Percentiles rank a stretch among this genome's conserved stretches.
phyloP scores from a whole-genome alignment of 1,140 invertebrate genomes.

The Monomorium pharaonis region DNA sequence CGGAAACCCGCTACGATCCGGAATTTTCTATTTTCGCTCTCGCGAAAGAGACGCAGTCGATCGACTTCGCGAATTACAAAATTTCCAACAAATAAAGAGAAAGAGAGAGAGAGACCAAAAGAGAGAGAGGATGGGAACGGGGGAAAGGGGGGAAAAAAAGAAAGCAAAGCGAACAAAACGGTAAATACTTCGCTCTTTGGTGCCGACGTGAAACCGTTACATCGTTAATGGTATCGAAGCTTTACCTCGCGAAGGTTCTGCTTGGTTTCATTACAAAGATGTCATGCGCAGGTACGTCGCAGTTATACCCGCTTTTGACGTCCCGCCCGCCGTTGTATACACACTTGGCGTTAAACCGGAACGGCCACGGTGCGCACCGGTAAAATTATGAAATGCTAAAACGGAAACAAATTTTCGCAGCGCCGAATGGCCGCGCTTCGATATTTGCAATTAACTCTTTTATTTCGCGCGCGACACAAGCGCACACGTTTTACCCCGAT shows the following conservation, averaged over 20 bases:
- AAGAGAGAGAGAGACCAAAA: neutral
- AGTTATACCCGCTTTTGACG: constrained; percentile 64
- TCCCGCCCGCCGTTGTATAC: constrained; percentile 55
- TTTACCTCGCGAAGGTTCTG: constrained; percentile 54
- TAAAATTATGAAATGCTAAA: constrained; percentile 57
- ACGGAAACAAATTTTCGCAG: constrained; percentile 47
- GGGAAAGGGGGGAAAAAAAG: neutral
- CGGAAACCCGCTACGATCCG: neutral
- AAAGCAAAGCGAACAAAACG: constrained; percentile 21
- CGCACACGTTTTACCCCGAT: neutral
- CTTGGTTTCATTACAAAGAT: constrained; percentile 65
- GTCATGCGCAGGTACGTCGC: constrained; percentile 68
- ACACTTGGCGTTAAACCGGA: constrained; percentile 58
- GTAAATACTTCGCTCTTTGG: constrained; percentile 54
- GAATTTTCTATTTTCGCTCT: neutral
- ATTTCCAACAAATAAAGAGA: constrained; percentile 14
- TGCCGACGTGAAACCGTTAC: constrained; percentile 54
- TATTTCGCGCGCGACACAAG: constrained; percentile 13
- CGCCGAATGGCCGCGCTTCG: constrained; percentile 42
- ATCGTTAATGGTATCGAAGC: constrained; percentile 61
- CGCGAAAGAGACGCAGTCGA: neutral
- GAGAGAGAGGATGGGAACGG: neutral
- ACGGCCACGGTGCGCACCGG: constrained; percentile 18
- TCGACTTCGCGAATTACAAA: constrained; percentile 7
- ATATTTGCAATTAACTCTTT: constrained; percentile 58